Percentiles rank a stretch among this genome's conserved stretches.
phyloP scores from a whole-genome alignment of 2,113 vertebrate species.

The Gymnogyps californianus region DNA sequence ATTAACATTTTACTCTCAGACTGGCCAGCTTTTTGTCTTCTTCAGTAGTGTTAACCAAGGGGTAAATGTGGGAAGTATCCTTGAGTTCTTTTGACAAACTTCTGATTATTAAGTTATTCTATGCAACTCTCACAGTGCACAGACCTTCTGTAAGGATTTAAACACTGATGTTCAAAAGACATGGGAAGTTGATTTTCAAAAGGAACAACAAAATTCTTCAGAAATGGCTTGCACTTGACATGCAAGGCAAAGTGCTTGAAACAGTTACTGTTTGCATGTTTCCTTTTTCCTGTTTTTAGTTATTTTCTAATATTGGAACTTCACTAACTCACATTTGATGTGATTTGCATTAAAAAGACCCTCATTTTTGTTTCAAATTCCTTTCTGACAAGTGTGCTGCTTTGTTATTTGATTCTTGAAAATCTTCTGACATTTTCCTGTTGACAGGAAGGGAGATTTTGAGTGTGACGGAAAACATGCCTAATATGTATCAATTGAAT shows the following conservation, averaged over 20 bases:
- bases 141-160: not conserved
- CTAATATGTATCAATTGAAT: not conserved
- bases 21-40: not conserved
- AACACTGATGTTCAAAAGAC: not conserved
- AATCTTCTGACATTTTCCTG: not conserved
- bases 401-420: not conserved
- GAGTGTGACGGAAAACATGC: not conserved
- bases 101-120: not conserved
- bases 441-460: not conserved
- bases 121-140: not conserved
- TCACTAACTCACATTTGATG: not conserved
- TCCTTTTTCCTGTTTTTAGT: slow-evolving; percentile 42
- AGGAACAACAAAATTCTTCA: not conserved
- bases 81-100: not conserved
- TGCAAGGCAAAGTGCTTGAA: not conserved
- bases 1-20: not conserved
- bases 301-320: slow-evolving; percentile 9
- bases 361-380: not conserved
- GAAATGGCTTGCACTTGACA: not conserved
- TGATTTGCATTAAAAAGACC: not conserved
- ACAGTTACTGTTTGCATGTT: slow-evolving; percentile 11
- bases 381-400: not conserved
- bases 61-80: not conserved
- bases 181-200: not conserved
- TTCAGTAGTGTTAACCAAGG: not conserved